Percentiles rank a stretch among this genome's conserved stretches.
phyloP scores from a whole-genome alignment of 2,888 invertebrate genomes.

The Kuschelorhynchus macadamiae region DNA sequence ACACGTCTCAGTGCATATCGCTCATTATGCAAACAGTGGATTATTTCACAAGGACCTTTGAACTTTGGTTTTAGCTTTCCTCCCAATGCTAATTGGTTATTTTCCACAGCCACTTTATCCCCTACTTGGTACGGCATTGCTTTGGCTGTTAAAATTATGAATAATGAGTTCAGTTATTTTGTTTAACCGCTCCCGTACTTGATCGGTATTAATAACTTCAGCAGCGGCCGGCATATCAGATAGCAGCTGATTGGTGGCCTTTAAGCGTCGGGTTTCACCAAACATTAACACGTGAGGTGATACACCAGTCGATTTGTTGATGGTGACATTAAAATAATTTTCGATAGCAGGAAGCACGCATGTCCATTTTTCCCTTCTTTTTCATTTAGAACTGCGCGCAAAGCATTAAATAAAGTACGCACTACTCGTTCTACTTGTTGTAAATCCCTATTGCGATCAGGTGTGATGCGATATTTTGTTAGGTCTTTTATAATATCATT shows the following conservation, averaged over 20 bases:
- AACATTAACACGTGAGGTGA: slow-evolving; percentile 35
- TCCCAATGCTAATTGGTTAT: slow-evolving; percentile 1
- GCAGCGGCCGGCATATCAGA: slow-evolving; percentile 5
- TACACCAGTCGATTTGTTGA: slow-evolving; percentile 37
- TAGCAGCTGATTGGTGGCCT: slow-evolving; percentile 21
- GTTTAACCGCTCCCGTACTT: not conserved
- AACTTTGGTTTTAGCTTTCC: slow-evolving; percentile 18
- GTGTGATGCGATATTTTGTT: slow-evolving; percentile 11
- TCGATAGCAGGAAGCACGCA: slow-evolving; percentile 22
- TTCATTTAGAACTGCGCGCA: slow-evolving; percentile 18
- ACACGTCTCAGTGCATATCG: slow-evolving; percentile 19
- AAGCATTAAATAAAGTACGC: slow-evolving; percentile 15
- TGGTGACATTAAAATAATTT: slow-evolving; percentile 33
- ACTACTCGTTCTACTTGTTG: slow-evolving; percentile 21
- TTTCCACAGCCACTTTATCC: not conserved
- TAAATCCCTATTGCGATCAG: slow-evolving; percentile 21
- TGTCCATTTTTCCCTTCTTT: slow-evolving; percentile 24
- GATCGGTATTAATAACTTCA: not conserved
- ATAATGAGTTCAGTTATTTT: not conserved
- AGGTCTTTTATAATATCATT: not conserved
- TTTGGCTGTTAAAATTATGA: not conserved
- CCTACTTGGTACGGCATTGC: slow-evolving; percentile 9
- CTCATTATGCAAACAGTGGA: slow-evolving; percentile 20
- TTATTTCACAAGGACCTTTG: not conserved
- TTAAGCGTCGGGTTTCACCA: slow-evolving; percentile 22